Base-by-base conservation (phyloP, 2,113 vertebrate species). In the Centropus unirufus region DNA sequence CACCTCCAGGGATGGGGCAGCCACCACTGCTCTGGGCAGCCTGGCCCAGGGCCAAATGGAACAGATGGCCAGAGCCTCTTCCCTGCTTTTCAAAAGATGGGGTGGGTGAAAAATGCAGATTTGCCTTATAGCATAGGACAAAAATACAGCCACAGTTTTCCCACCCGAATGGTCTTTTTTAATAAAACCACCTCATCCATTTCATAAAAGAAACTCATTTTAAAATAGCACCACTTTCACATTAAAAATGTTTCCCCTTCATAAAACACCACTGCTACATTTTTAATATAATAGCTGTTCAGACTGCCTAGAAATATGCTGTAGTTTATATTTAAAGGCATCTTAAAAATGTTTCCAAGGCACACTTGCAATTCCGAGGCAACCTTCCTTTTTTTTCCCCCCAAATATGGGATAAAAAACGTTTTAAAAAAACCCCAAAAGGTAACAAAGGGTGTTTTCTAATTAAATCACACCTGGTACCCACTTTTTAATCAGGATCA, bases 211-310 rank as follows among this genome's bases (percentile, higher is more conserved):
- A 54, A 79, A 76, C 75, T 93, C 36, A 68, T 80, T 96, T 91
- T 66, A 88, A 90, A 95, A 85, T 66, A 96, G 93, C 67, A n/a
- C 77, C 46, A 26, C 58, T 93, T 92, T 58, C 79, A 62, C 84
- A 94, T 96, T 91, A 89, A 89, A 92, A 95, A 83, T 34, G 42
- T 87, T 95, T 93, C 77, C 74, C 67, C 91, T 82, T 85, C 94
- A 89, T 91, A 91, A 95, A 96, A 72, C 90, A 91, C 58, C 69
- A 29, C 55, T 22, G 62, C 81, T 85, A 62, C 63, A 70, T 83
- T 88, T 95, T 95, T 87, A 93, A 92, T 92, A 76, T 32, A 87
- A 89, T 58, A 88, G 90, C 85, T 51, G 69, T 68, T 84, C 76
- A 64, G 18, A 47, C 44, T 44, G 46, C 30, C 70, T 21, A 63